Evolutionary conservation across 1,140 invertebrate genomes (phyloP).

Genomic region (Lepidotrigona ventralis): DNA sequence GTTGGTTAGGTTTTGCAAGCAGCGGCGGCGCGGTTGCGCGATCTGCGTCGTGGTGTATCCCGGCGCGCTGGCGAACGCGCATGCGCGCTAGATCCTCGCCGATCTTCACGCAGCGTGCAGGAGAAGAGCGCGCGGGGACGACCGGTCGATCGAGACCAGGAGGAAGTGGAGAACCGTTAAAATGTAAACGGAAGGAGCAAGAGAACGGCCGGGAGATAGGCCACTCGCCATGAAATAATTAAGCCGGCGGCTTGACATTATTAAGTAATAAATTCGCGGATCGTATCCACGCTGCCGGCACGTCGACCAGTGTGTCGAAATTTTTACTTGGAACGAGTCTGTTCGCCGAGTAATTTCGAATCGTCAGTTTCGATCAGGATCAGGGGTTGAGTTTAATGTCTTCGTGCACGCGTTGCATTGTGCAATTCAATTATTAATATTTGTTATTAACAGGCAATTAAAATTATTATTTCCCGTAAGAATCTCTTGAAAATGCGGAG

Average conservation of each 20-base stretch:
- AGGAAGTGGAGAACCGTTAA: constrained; percentile 67
- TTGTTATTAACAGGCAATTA: no score
- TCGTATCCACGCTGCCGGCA: not conserved
- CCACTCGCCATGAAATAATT: constrained; percentile 38
- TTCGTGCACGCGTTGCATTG: not conserved
- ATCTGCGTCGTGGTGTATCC: not conserved
- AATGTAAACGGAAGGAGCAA: constrained; percentile 61
- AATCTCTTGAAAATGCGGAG: no score
- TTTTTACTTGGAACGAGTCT: not conserved
- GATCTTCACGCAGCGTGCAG: constrained; percentile 43
- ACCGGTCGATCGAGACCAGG: constrained; percentile 63
- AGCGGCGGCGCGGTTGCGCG: constrained; percentile 26
- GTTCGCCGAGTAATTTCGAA: not conserved
- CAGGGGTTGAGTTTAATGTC: not conserved
- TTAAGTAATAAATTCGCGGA: constrained; percentile 48
- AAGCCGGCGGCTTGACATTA: constrained; percentile 48
- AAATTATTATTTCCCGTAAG: no score
- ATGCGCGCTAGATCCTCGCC: constrained; percentile 40
- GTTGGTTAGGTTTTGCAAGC: constrained; percentile 11
- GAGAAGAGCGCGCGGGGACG: constrained; percentile 37
- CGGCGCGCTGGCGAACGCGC: constrained; percentile 10
- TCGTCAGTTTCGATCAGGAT: no score
- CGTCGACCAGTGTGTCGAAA: not conserved
- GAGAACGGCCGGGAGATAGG: constrained; percentile 21
- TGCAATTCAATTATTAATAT: no score